Percentiles rank a stretch among this genome's conserved stretches.
phyloP scores from a whole-genome alignment of 2,797 vertebrate species.

The Clarias pachynema region DNA sequence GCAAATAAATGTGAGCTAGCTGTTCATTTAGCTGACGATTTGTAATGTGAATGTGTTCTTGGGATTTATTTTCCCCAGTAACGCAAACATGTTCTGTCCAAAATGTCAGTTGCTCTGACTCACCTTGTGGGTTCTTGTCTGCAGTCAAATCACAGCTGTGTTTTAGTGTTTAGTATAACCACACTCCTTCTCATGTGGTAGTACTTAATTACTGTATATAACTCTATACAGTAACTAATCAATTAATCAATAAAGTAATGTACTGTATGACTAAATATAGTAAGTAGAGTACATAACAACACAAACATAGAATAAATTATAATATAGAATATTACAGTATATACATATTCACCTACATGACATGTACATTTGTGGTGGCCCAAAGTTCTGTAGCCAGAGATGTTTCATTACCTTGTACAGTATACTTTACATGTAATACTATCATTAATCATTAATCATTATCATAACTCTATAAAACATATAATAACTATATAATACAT shows the following conservation, averaged over 20 bases:
- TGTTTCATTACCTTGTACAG: background rate
- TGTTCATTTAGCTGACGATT: background rate
- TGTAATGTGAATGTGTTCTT: background rate
- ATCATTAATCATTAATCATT: background rate
- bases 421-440: background rate
- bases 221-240: background rate
- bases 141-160: background rate
- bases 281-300: background rate
- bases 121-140: background rate
- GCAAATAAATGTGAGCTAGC: background rate
- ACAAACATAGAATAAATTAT: background rate
- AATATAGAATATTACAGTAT: background rate
- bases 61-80: background rate
- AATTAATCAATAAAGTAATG: background rate
- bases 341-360: background rate
- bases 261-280: background rate
- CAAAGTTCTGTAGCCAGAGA: too few species aligned
- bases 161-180: background rate
- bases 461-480: background rate
- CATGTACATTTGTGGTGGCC: background rate
- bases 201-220: background rate
- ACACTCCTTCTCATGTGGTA: background rate
- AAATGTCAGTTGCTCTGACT: background rate
- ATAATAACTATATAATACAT: background rate
- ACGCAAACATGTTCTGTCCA: background rate